Conservation (phyloP, 2,797 vertebrate genomes). For the Enteromius radiatus region DNA sequence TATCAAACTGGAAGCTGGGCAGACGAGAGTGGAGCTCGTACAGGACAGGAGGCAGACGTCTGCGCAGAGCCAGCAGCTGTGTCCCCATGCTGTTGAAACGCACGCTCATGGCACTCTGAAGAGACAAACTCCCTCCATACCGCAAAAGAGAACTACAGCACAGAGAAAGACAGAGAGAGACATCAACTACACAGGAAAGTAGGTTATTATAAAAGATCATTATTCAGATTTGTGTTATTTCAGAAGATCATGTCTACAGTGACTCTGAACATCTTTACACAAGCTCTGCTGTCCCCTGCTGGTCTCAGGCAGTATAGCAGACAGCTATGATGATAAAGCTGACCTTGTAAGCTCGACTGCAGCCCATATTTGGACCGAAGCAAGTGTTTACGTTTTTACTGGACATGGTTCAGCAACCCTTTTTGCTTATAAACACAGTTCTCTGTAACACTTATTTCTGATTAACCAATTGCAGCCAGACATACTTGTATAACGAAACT, state of each 20-base stretch:
- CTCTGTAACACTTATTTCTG: background rate
- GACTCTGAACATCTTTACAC: background rate
- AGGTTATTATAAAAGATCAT: background rate
- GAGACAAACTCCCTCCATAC: constrained; percentile 94
- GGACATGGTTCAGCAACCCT: background rate
- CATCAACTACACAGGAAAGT: background rate
- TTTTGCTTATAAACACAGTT: background rate
- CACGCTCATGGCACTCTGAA: constrained; percentile 98
- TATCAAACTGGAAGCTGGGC: constrained; percentile 98
- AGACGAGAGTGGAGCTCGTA: constrained; percentile 97
- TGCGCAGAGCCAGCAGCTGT: constrained; percentile 91
- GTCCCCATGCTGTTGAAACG: constrained; percentile 97
- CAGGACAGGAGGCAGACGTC: constrained; percentile 93
- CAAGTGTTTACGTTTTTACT: background rate
- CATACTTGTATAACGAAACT: background rate
- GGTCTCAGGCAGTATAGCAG: constrained; percentile 3
- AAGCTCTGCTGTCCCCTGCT: constrained; percentile 46
- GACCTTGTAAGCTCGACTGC: background rate
- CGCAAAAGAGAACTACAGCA: constrained; percentile 87
- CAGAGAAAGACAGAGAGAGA: constrained; percentile 22
- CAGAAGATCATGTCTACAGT: background rate
- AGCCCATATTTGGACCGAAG: background rate
- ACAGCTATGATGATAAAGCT: background rate
- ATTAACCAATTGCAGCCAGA: background rate
- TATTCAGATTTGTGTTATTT: background rate